A percentile compares a stretch with the other conserved stretches of the same genome.
These are phyloP conservation scores for Lepidocolaptes lacrymiger DNA, from an alignment of 2,797 vertebrate species.

Conservation along the genomic window DNA sequence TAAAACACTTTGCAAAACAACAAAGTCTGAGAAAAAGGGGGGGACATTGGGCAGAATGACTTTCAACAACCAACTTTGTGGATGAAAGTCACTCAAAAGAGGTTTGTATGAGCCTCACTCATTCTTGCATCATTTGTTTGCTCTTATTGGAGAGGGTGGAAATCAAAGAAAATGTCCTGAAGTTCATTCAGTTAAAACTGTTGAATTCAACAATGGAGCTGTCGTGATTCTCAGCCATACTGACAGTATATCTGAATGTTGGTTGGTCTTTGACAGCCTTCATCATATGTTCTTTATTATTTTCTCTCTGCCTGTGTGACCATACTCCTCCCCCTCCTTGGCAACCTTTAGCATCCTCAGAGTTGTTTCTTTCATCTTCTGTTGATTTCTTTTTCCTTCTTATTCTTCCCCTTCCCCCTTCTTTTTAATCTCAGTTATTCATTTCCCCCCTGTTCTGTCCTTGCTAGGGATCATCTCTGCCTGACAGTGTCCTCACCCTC, in stretches of 20 bases:
- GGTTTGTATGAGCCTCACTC: not conserved
- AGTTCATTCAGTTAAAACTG: not conserved
- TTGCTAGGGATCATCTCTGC: not conserved
- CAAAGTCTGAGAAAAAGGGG: not conserved
- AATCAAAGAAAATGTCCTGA: not conserved
- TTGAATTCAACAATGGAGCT: not conserved
- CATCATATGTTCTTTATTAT: not conserved
- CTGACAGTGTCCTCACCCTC: not conserved
- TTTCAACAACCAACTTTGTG: not conserved
- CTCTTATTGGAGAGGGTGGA: not conserved
- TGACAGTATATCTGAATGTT: not conserved
- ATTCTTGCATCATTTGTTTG: not conserved
- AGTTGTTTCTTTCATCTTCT: not conserved
- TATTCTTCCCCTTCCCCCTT: not conserved
- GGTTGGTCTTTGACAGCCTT: not conserved
- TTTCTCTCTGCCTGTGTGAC: not conserved
- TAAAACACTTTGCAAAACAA: not conserved
- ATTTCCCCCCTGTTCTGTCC: not conserved
- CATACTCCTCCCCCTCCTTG: rapidly evolving
- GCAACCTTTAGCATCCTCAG: not conserved
- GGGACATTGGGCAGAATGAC: rapidly evolving
- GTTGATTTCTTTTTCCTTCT: not conserved
- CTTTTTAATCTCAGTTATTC: not conserved
- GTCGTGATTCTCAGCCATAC: not conserved
- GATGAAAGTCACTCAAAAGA: not conserved